Evolutionary conservation across 2,888 invertebrate genomes (phyloP), one percentile per base, ranked within the genome.

Genomic region (Allolobophora icterica): DNA sequence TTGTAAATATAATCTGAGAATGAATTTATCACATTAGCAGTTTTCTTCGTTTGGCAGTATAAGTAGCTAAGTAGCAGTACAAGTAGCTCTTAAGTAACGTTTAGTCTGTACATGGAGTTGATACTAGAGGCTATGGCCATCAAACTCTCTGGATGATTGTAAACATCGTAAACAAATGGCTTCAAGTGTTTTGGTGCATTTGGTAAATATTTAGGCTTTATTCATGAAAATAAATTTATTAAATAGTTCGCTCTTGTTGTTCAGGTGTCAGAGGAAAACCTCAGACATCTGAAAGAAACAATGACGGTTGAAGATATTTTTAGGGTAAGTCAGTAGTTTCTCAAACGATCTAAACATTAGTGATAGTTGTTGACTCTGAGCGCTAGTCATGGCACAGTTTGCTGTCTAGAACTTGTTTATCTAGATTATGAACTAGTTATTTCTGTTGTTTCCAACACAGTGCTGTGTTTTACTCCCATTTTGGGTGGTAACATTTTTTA

Each of bases 301-400:
- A 87, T 38, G 34, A 87, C 87, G 38, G 87, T 87, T 21, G 87
- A 87, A 21, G 35, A 87, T 35, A 87, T 87, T 87, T 87, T 87
- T 87, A 34, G 38, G 87, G 87, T 87, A 35, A 34, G 34, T 87
- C 21, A 5, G 24, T 87, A 15, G 17, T 87, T 87, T 38, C 24
- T 87, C 35, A 33, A 84, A 21, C 34, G 15, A 84, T 84, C 15
- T 87, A 34, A 35, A 35, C 87, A 34, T 33, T 24, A 1, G 87
- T 87, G 33, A 84, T n/a, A 84, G 30, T 84, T n/a, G 2, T 84
- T 34, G 34, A 84, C 30, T 34, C n/a, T 83, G 45, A 19, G 52
- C 52, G 17, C 21, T 24, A 1, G 71, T 71, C 6, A 11, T 30
- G 71, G 24, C 52, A 11, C n/a, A 71, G 30, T 71, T n/a, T 71